Percentiles rank a stretch among this genome's conserved stretches.
phyloP scores from a whole-genome alignment of 2,797 vertebrate genomes.

The Pachyuromys duprasi region DNA sequence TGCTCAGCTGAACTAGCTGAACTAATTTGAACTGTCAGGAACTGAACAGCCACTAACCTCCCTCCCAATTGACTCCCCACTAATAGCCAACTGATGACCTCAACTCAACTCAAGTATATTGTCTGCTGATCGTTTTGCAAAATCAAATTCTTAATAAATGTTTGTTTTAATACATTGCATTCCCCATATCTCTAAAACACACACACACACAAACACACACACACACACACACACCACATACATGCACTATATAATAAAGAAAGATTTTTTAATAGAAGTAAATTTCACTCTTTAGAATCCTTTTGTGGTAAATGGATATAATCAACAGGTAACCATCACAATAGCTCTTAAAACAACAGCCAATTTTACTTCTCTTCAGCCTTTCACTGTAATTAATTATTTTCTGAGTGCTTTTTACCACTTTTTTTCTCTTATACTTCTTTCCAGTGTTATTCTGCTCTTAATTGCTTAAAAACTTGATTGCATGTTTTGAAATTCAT shows the following conservation, averaged over 20 bases:
- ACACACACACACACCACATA: not conserved
- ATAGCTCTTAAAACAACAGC: not conserved
- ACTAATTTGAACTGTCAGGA: too few relatives aligned
- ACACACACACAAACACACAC: not conserved
- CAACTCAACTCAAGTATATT: too few relatives aligned
- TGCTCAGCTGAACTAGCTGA: too few relatives aligned
- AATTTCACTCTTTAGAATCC: not conserved
- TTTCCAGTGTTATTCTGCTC: not conserved
- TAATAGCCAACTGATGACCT: too few relatives aligned
- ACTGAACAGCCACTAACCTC: too few relatives aligned
- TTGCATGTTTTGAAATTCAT: not conserved
- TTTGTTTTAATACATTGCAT: not conserved
- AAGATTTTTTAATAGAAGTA: too few relatives aligned
- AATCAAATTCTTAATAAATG: not conserved
- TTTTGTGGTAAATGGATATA: not conserved
- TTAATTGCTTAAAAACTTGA: slow-evolving; percentile 45
- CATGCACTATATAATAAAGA: too few relatives aligned
- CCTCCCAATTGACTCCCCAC: too few relatives aligned
- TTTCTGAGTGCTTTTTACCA: not conserved
- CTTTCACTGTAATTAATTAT: not conserved
- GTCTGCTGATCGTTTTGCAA: not conserved
- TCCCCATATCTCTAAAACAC: not conserved
- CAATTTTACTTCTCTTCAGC: not conserved
- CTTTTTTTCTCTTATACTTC: not conserved
- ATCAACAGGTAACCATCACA: not conserved